phyloP scores from a whole-genome alignment of 2,113 vertebrate genomes.

The Gobius niger region DNA sequence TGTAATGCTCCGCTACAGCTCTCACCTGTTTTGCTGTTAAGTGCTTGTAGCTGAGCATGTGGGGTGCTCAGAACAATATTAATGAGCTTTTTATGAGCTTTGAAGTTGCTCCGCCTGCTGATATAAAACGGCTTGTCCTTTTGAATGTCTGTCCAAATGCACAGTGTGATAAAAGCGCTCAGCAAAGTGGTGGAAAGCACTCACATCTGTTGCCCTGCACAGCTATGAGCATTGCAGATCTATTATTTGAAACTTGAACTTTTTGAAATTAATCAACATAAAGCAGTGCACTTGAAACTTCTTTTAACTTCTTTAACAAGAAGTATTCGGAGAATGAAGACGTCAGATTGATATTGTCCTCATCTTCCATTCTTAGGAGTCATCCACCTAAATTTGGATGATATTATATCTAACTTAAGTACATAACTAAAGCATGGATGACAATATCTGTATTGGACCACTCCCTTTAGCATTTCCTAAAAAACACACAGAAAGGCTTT shows the following conservation, averaged over 20 bases:
- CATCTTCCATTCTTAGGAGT: too few species aligned
- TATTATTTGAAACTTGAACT: background rate
- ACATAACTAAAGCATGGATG: too few species aligned
- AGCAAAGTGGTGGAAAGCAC: constrained; percentile 24
- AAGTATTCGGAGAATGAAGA: too few species aligned
- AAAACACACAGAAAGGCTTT: background rate
- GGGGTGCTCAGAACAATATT: constrained; percentile 39
- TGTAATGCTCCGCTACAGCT: constrained; percentile 43
- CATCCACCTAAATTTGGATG: too few species aligned
- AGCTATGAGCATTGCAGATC: background rate
- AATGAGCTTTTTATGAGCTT: constrained; percentile 65
- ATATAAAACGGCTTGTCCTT: constrained; percentile 43
- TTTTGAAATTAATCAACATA: background rate
- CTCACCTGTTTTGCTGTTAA: constrained; percentile 50
- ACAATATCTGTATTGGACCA: background rate
- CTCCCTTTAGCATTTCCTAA: background rate
- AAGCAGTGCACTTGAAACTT: background rate
- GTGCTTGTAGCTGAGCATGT: constrained; percentile 36
- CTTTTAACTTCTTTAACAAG: background rate
- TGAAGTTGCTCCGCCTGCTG: constrained; percentile 50
- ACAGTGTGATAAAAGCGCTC: constrained; percentile 36
- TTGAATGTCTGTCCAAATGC: constrained; percentile 37
- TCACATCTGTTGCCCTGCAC: background rate
- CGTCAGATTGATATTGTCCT: too few species aligned
- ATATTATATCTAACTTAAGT: too few species aligned